phyloP scores from a whole-genome alignment of 2,113 vertebrate genomes.

The Phodopus roborovskii region DNA sequence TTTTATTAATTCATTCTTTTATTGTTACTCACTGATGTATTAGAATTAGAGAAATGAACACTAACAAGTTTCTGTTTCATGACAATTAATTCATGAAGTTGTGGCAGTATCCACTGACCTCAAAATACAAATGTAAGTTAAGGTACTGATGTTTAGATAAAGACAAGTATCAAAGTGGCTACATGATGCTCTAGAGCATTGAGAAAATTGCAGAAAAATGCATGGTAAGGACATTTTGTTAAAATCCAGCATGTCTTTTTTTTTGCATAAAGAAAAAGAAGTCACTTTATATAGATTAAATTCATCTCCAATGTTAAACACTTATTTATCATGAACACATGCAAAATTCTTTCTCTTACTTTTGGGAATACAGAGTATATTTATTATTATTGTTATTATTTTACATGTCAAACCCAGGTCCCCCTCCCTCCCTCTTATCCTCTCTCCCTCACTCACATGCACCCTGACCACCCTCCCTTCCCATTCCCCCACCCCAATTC shows the following conservation, averaged over 20 bases:
- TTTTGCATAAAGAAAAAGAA: too few relatives aligned
- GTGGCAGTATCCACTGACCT: not conserved
- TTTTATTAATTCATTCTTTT: not conserved
- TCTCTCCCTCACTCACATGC: too few relatives aligned
- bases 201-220: not conserved
- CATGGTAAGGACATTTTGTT: not conserved
- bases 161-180: not conserved
- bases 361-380: too few relatives aligned
- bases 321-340: too few relatives aligned
- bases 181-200: not conserved
- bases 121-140: constrained; percentile 14
- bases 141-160: not conserved
- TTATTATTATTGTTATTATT: too few relatives aligned
- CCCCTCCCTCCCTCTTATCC: too few relatives aligned
- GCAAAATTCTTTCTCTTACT: too few relatives aligned
- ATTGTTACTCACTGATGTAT: not conserved
- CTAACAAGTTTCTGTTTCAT: not conserved
- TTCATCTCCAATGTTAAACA: too few relatives aligned
- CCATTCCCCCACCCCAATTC: too few relatives aligned
- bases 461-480: too few relatives aligned
- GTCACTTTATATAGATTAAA: too few relatives aligned
- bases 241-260: not conserved
- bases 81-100: not conserved
- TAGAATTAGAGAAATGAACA: not conserved
- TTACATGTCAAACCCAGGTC: too few relatives aligned